Conservation (phyloP, 2,797 vertebrate species). For the Pangasius sanitwongsei region DNA sequence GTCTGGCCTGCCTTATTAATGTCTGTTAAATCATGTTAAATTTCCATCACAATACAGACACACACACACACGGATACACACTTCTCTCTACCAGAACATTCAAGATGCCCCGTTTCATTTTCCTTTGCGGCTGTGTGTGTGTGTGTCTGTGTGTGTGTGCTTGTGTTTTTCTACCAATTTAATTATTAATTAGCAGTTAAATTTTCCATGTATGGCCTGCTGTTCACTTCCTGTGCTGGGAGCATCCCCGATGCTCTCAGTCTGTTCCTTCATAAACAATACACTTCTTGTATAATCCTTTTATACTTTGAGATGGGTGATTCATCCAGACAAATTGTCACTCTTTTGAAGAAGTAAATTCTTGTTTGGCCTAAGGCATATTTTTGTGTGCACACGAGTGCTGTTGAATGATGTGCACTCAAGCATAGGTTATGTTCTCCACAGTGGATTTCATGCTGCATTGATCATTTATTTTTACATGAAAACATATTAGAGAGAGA, state of each 20-base stretch:
- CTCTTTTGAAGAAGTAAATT: constrained; percentile 30
- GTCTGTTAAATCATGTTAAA: constrained; percentile 4
- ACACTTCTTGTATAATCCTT: constrained; percentile 7
- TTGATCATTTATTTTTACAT: constrained; percentile 47
- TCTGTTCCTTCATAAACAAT: constrained; percentile 5
- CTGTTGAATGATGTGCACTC: constrained; percentile 41
- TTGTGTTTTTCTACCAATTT: constrained; percentile 45
- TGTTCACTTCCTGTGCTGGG: constrained; percentile 48
- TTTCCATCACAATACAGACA: not conserved
- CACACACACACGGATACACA: not conserved
- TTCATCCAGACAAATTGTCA: constrained; percentile 16
- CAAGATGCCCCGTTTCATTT: constrained; percentile 17
- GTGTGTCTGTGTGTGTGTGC: not conserved
- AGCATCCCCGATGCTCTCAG: constrained; percentile 38
- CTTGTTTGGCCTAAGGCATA: constrained; percentile 25
- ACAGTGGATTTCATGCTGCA: constrained; percentile 53
- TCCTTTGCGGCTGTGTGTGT: not conserved
- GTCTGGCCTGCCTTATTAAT: not conserved
- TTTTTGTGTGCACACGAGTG: not conserved
- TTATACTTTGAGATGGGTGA: not conserved
- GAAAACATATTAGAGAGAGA: constrained; percentile 34
- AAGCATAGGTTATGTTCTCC: constrained; percentile 45
- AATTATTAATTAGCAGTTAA: constrained; percentile 60
- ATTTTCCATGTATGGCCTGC: constrained; percentile 60
- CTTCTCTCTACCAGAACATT: not conserved